Evolutionary conservation across 2,797 vertebrate genomes (phyloP).

Genomic region (Threskiornis aethiopicus): DNA sequence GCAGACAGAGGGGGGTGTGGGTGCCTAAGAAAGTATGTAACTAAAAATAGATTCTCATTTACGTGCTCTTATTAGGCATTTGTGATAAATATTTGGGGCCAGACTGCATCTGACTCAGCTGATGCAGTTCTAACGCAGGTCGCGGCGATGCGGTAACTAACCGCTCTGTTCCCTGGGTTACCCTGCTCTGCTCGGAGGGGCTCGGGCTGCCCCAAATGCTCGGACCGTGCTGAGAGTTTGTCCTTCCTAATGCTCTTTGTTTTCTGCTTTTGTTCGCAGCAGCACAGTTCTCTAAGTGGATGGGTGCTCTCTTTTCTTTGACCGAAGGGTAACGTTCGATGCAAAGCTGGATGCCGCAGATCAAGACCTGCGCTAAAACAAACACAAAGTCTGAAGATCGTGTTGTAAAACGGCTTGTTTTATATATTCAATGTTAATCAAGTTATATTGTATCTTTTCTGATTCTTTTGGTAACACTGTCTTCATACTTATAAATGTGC

Average conservation of each 20-base stretch:
- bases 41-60: background rate
- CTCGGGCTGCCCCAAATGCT: background rate
- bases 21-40: background rate
- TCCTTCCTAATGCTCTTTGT: conserved; percentile 39
- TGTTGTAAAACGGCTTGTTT: conserved; percentile 5
- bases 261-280: conserved; percentile 36
- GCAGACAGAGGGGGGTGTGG: background rate
- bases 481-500: conserved; percentile 23
- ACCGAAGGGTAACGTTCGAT: background rate
- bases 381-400: conserved; percentile 37
- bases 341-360: conserved; percentile 37
- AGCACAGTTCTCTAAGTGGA: conserved; percentile 21
- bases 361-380: conserved; percentile 30
- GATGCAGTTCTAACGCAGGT: background rate
- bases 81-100: background rate
- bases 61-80: background rate
- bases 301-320: conserved; percentile 42
- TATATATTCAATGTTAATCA: conserved; percentile 53
- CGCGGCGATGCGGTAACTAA: background rate
- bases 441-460: conserved; percentile 13
- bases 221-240: background rate
- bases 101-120: background rate
- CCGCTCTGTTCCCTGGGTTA: background rate
- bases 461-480: conserved; percentile 38
- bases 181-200: background rate